Conservation (phyloP, 2,888 invertebrate species). For the Megamerina dolium region DNA sequence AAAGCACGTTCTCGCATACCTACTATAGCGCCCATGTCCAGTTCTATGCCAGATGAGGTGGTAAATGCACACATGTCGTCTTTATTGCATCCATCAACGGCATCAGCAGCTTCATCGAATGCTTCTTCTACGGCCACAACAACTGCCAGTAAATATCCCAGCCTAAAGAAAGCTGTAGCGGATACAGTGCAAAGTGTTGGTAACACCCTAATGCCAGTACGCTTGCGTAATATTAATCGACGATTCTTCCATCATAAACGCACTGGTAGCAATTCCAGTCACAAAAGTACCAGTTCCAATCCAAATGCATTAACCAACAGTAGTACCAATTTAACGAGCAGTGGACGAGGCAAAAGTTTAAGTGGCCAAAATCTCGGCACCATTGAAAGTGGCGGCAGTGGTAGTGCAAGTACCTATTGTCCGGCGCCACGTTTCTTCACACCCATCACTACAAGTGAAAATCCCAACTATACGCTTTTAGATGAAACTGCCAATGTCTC, state of each 20-base stretch:
- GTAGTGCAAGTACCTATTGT: conserved; percentile 37
- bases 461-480: conserved; percentile 40
- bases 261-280: conserved; percentile 38
- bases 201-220: conserved; percentile 30
- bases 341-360: conserved; percentile 20
- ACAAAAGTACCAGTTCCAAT: conserved; percentile 38
- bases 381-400: conserved; percentile 33
- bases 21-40: conserved; percentile 34
- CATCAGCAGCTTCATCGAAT: conserved; percentile 41
- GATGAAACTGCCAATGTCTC: conserved; percentile 32
- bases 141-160: conserved; percentile 23
- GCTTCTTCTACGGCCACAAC: conserved; percentile 29
- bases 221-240: conserved; percentile 32
- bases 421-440: conserved; percentile 35
- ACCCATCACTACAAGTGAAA: conserved; percentile 29
- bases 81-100: conserved; percentile 36
- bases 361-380: conserved; percentile 25
- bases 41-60: conserved; percentile 39
- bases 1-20: conserved; percentile 21
- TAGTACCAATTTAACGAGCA: conserved; percentile 33
- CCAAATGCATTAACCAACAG: conserved; percentile 31
- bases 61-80: conserved; percentile 22
- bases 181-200: conserved; percentile 33
- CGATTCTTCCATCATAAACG: conserved; percentile 42
- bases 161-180: conserved; percentile 34